These are phyloP conservation scores for Champsocephalus gunnari DNA, from an alignment of 2,797 vertebrate species.

Conservation along the genomic window DNA sequence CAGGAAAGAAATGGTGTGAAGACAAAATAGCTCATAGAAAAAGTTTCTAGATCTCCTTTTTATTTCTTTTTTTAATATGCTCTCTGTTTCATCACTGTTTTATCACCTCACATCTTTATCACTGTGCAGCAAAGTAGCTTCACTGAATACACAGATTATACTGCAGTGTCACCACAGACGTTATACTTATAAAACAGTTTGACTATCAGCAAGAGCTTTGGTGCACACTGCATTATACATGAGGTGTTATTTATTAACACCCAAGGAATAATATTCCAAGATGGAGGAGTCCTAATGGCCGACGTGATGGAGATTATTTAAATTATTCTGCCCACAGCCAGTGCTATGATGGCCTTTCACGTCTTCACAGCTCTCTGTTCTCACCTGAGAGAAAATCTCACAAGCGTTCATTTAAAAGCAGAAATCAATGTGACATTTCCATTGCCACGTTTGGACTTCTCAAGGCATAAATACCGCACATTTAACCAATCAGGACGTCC, in stretches of 20 bases:
- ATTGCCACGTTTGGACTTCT: conserved; percentile 41
- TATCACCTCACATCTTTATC: conserved; percentile 36
- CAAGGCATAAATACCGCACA: conserved; percentile 22
- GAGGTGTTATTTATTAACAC: conserved; percentile 55
- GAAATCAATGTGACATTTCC: conserved; percentile 70
- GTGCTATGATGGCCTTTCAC: conserved; percentile 60
- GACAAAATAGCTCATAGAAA: conserved; percentile 29
- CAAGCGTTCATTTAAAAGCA: conserved; percentile 60
- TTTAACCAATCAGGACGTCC: conserved; percentile 16
- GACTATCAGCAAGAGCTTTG: conserved; percentile 32
- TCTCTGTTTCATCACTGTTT: conserved; percentile 27
- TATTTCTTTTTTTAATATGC: conserved; percentile 26
- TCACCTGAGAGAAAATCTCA: conserved; percentile 63
- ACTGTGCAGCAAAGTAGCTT: conserved; percentile 18
- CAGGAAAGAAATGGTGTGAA: conserved; percentile 13
- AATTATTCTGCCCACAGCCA: conserved; percentile 58
- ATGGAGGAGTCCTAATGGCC: conserved; percentile 36
- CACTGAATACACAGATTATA: conserved; percentile 16
- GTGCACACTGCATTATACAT: conserved; percentile 40
- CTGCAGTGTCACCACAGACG: conserved; percentile 18
- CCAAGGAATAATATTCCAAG: conserved; percentile 30
- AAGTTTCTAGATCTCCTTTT: conserved; percentile 20
- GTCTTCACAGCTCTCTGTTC: conserved; percentile 57
- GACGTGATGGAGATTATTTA: conserved; percentile 26
- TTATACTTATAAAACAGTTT: conserved; percentile 35